Evolutionary conservation across 1,140 invertebrate species (phyloP), one percentile per base, ranked within the genome.

Genomic region (Drosophila kikkawai): DNA sequence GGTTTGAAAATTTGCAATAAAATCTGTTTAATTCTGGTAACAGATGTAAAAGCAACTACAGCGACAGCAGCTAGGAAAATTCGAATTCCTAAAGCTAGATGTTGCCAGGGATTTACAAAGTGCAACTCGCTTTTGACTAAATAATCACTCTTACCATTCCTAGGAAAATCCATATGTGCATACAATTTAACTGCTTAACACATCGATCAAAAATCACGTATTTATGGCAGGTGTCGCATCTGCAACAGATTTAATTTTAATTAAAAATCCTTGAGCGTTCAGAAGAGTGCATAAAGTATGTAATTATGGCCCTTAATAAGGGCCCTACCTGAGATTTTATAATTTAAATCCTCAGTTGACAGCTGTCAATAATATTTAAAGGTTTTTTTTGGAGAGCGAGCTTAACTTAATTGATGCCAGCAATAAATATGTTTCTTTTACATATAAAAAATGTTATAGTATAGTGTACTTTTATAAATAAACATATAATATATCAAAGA

Each of bases 1-100:
- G n/a, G n/a, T n/a, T n/a, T n/a, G n/a, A n/a, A n/a, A n/a, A 50
- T 29, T 50, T 50, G 47, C 22, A 50, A 29, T n/a, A 29, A 50
- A 29, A 50, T 32, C 48, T 7, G 15, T 50, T 32, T 12, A 17
- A 32, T 50, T 50, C 4, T 6, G 8, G 4, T 9, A 3, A 32
- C 26, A n/a, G 48, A n/a, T n/a, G n/a, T n/a, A n/a, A n/a, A n/a
- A n/a, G n/a, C n/a, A n/a, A n/a, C n/a, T n/a, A n/a, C n/a, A n/a
- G n/a, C n/a, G n/a, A n/a, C n/a, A n/a, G n/a, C n/a, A n/a, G n/a
- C n/a, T n/a, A n/a, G n/a, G n/a, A n/a, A n/a, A 50, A 17, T 50
- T 17, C 5, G 15, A 9, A 11, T n/a, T n/a, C 8, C 26, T n/a
- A 6, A 11, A 29, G 8, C 26, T 29, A 4, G 0, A 15, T 47